A percentile compares a stretch with the other conserved stretches of the same genome.
Conservation (phyloP, 2,797 vertebrate species). For the Periophthalmus magnuspinnatus region DNA sequence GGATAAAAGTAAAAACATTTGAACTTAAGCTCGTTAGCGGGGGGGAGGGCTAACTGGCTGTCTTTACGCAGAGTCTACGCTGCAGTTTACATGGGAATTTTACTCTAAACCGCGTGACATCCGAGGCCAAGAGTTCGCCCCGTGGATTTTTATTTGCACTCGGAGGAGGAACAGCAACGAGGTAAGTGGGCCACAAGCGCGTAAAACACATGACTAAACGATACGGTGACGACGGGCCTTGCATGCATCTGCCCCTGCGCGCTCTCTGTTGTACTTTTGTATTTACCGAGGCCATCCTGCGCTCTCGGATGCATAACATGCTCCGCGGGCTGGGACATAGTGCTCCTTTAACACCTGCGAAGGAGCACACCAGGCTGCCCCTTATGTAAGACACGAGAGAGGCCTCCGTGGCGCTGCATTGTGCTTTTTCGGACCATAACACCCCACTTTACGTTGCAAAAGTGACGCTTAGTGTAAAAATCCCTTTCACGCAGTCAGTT, state of each 20-base stretch:
- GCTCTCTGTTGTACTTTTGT: constrained; percentile 37
- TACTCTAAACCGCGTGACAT: constrained; percentile 34
- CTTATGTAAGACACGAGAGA: constrained; percentile 28
- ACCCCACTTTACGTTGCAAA: neutral
- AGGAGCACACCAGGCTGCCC: constrained; percentile 19
- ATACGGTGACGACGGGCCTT: constrained; percentile 33
- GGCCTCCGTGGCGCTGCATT: constrained; percentile 35
- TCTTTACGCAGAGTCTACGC: constrained; percentile 18
- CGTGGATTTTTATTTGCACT: constrained; percentile 23
- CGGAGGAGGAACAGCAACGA: constrained; percentile 12
- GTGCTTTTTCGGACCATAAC: constrained; percentile 1
- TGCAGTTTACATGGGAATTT: constrained; percentile 42
- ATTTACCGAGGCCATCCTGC: constrained; percentile 22
- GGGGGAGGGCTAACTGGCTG: constrained; percentile 43
- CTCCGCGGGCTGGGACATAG: constrained; percentile 27
- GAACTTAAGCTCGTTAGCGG: constrained; percentile 56
- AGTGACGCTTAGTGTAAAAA: neutral
- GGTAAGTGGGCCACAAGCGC: constrained; percentile 35
- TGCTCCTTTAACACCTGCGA: constrained; percentile 43
- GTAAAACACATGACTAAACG: constrained; percentile 50
- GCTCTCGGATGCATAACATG: neutral
- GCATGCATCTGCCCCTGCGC: constrained; percentile 25
- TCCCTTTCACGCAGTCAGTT: neutral
- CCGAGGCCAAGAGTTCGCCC: constrained; percentile 5
- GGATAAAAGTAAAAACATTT: constrained; percentile 43